These are phyloP conservation scores for Triops cancriformis DNA, from an alignment of 1,140 invertebrate genomes.

Conservation along the genomic window DNA sequence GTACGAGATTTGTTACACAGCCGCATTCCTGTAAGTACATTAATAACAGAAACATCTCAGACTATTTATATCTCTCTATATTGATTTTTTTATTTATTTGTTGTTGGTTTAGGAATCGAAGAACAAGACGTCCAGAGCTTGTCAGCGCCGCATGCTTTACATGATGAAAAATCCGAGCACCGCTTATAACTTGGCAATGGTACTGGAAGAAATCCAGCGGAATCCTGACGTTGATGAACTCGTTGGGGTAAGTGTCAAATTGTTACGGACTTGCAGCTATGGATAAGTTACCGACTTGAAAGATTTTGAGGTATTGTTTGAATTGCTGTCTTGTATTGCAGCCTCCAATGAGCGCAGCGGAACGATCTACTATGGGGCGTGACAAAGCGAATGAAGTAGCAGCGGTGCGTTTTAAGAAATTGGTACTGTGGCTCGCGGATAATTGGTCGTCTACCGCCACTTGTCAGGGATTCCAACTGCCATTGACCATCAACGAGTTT, in stretches of 20 bases:
- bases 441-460: not conserved
- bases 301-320: not conserved
- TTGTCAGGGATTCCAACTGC: not conserved
- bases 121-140: conserved; percentile 62
- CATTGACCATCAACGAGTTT: not conserved
- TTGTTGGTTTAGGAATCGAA: conserved; percentile 37
- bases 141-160: conserved; percentile 53
- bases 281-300: not conserved
- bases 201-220: conserved; percentile 52
- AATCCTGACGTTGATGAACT: conserved; percentile 43
- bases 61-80: not conserved
- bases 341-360: not conserved
- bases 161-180: conserved; percentile 52
- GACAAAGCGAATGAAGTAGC: conserved; percentile 18
- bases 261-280: too few relatives aligned
- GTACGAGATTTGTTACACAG: conserved; percentile 55
- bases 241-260: conserved; percentile 36
- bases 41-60: not conserved
- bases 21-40: conserved; percentile 35
- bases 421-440: not conserved
- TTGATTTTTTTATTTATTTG: too few relatives aligned
- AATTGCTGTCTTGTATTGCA: not conserved
- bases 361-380: not conserved
- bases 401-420: not conserved
- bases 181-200: conserved; percentile 47